A percentile compares a stretch with the other conserved stretches of the same genome.
Evolutionary conservation across 2,797 vertebrate species (phyloP).

Genomic region (Myotis planiceps): DNA sequence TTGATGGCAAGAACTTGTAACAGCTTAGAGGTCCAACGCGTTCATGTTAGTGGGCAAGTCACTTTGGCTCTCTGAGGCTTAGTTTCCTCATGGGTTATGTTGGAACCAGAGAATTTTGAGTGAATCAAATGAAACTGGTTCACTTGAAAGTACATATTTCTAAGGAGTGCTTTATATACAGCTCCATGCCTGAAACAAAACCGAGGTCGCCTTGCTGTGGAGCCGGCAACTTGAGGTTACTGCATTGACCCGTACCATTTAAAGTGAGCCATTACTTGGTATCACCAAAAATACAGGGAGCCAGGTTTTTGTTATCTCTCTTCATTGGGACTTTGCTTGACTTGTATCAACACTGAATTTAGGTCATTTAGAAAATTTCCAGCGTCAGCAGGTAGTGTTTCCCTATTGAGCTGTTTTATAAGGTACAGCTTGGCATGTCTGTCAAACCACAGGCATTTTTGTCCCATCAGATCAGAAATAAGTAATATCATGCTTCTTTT

Average conservation of each 20-base stretch:
- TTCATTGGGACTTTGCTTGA: slow-evolving; percentile 26
- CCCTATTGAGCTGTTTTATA: neutral
- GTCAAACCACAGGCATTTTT: neutral
- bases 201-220: neutral
- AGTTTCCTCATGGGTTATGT: neutral
- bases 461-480: neutral
- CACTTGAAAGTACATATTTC: neutral
- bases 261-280: neutral
- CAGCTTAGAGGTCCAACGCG: neutral
- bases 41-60: neutral
- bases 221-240: neutral
- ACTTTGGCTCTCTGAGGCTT: neutral
- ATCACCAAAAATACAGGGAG: neutral
- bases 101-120: neutral
- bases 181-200: neutral
- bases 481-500: slow-evolving; percentile 11
- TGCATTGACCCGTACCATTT: neutral
- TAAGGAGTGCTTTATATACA: neutral
- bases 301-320: neutral
- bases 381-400: neutral
- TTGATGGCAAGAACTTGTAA: neutral
- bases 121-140: neutral
- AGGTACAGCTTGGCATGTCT: neutral
- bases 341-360: neutral
- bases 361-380: slow-evolving; percentile 31